phyloP scores from a whole-genome alignment of 2,113 vertebrate genomes.

The Pyxicephalus adspersus region DNA sequence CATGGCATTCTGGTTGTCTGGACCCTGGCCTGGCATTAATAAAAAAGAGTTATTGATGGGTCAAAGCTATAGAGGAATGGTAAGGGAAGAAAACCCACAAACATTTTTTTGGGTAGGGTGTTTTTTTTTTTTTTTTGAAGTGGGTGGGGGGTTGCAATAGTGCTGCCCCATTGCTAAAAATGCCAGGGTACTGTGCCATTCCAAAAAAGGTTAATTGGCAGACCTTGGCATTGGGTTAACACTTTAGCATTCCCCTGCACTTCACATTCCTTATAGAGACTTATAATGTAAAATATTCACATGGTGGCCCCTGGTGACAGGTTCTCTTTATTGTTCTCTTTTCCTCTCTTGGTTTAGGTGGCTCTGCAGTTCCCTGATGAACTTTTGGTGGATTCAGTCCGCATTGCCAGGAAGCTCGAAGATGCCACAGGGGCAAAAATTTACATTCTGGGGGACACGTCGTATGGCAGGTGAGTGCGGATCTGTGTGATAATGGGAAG shows the following conservation, averaged over 20 bases:
- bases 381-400: conserved; percentile 78
- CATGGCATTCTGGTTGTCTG: too few relatives aligned
- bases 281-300: neutral
- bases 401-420: conserved; percentile 77
- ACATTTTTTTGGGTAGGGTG: neutral
- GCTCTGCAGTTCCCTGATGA: conserved; percentile 94
- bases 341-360: conserved; percentile 72
- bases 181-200: too few relatives aligned
- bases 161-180: too few relatives aligned
- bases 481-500: neutral
- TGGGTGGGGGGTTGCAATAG: too few relatives aligned
- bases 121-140: too few relatives aligned
- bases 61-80: too few relatives aligned
- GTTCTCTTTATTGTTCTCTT: neutral
- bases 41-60: too few relatives aligned
- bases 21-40: too few relatives aligned
- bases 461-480: conserved; percentile 88
- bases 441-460: conserved; percentile 90
- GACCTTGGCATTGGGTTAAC: neutral
- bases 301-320: too few relatives aligned
- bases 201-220: too few relatives aligned
- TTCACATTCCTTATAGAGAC: neutral
- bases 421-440: conserved; percentile 69
- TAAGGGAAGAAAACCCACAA: too few relatives aligned
- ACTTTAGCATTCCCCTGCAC: too few relatives aligned